Evolutionary conservation across 1,140 invertebrate genomes (phyloP), one percentile per base, ranked within the genome.

Genomic region (Apis laboriosa): DNA sequence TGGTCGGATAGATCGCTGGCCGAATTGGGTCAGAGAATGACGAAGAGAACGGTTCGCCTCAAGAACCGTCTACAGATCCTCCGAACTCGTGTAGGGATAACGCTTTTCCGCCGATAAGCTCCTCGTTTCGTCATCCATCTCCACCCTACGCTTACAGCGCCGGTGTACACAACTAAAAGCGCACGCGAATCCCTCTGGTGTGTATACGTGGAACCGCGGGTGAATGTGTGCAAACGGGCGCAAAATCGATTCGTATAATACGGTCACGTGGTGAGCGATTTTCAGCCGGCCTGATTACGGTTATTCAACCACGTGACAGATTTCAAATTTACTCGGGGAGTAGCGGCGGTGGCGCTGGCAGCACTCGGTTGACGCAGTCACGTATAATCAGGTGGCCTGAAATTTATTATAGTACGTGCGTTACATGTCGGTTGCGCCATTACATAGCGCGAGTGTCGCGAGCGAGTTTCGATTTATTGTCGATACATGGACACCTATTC

Each of bases 281-380:
- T 79, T 80, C 76, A 70, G 60, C 49, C 77, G 43, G 17, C 49
- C 82, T 84, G 82, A 84, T 84, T 84, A 79, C 82, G 82, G 68
- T 84, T 84, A 84, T 84, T 84, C 77, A 84, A 70, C 67, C 77
- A 67, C 68, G 51, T 67, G 70, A 84, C 82, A 72, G 70, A 79
- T 79, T 79, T 73, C 61, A 79, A 79, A 84, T 84, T 84, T 84
- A 72, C 68, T 79, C 21, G 80, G 34, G 34, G 34, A 43, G 28
- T 24, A 28, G 13, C 13, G 28, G 15, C 60, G 64, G 34, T 66
- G 34, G 34, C 64, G 43, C 12, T n/a, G 13, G 21, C 55, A 11
- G 13, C 53, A 34, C 28, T 34, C 17, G 56, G 28, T 55, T 64
- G 19, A 60, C 67, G 53, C 19, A 71, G 76, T 83, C 76, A 79